phyloP scores from a whole-genome alignment of 2,113 vertebrate genomes.

The Eubucco bourcierii region DNA sequence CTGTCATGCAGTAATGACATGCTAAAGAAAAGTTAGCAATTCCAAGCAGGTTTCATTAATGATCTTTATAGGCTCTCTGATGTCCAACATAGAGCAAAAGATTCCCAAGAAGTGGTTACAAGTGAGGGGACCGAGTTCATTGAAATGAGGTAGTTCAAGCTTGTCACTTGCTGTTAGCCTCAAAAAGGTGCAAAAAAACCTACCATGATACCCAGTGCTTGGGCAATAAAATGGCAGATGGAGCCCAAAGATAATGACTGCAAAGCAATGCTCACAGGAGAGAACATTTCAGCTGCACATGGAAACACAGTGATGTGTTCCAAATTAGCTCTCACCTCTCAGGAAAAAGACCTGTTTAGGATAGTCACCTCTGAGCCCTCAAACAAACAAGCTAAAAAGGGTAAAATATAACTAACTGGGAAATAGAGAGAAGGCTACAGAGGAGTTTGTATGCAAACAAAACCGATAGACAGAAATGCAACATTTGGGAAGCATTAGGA shows the following conservation, averaged over 20 bases:
- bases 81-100: neutral
- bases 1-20: neutral
- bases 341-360: neutral
- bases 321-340: neutral
- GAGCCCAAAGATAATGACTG: neutral
- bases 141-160: neutral
- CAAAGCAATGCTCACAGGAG: neutral
- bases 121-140: neutral
- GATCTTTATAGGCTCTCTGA: neutral
- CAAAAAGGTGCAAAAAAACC: neutral
- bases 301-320: neutral
- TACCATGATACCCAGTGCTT: neutral
- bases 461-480: accelerated
- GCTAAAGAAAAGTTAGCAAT: neutral
- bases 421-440: neutral
- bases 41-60: neutral
- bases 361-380: neutral
- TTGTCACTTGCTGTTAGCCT: neutral
- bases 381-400: neutral
- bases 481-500: neutral
- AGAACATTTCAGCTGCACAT: neutral
- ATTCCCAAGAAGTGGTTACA: neutral
- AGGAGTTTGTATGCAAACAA: neutral
- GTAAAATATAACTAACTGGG: neutral
- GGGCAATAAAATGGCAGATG: neutral